Evolutionary conservation across 2,113 vertebrate species (phyloP), one percentile per base, ranked within the genome.

Genomic region (Takifugu bimaculatus): DNA sequence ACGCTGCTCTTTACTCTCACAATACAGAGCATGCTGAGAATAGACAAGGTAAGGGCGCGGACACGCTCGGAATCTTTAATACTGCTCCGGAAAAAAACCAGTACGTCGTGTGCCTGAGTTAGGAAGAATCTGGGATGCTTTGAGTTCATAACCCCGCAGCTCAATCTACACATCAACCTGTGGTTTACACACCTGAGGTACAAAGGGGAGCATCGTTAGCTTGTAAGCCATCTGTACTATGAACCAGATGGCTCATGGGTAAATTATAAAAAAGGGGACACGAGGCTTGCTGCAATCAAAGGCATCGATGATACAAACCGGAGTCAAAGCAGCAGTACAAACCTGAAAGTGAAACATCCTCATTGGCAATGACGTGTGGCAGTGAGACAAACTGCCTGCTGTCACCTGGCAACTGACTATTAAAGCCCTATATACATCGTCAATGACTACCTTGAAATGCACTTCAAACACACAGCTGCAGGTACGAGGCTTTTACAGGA

Each of bases 271-370:
- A 70, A 47, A 39, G 11, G 9, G 35, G 35, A 39, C 35, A 39
- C 39, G 68, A 50, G 42, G 49, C 67, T 68, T 58, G 68, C 55
- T 63, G 75, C 74, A 82, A 81, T 84, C 71, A 75, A 49, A 65
- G 12, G 42, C 39, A 47, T 60, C 49, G 67, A 73, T 73, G 42
- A 72, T 70, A 67, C 51, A 58, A 72, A 47, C 26, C 26, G 52
- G 9, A 62, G 54, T 39, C 10, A 59, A 65, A 62, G 54, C 9
- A 42, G 65, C 63, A 69, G 51, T 56, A 60, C 42, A 71, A 65
- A 39, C 35, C 68, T 49, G 65, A 64, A 49, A 62, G 67, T 70
- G 47, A 57, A 75, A 73, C 66, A 57, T 26, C 50, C 54, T 13
- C 42, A 43, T 43, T 10, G 13, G 26, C 50, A 43, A 57, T 20